These are phyloP conservation scores for Leptinotarsa juncta DNA, from an alignment of 2,888 invertebrate species.

Conservation along the genomic window DNA sequence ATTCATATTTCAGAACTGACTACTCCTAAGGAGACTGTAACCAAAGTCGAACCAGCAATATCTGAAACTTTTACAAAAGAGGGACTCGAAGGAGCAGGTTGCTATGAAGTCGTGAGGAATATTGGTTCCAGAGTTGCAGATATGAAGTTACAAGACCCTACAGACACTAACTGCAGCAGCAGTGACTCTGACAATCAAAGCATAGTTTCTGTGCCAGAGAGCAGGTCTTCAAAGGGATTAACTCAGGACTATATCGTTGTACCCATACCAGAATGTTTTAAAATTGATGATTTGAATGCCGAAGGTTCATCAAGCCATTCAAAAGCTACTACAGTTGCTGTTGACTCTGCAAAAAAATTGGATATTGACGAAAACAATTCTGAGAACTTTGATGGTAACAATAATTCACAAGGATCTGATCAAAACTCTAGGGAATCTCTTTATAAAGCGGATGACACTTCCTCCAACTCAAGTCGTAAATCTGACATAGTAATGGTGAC, in stretches of 20 bases:
- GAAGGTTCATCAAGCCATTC: background rate
- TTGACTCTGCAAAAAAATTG: background rate
- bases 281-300: slow-evolving; percentile 41
- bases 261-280: slow-evolving; percentile 53
- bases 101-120: slow-evolving; percentile 31
- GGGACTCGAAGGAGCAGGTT: slow-evolving; percentile 10
- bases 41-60: background rate
- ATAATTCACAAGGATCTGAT: slow-evolving; percentile 47
- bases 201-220: slow-evolving; percentile 54
- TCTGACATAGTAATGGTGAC: slow-evolving; percentile 53
- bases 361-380: slow-evolving; percentile 28
- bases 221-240: slow-evolving; percentile 51
- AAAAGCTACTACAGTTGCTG: background rate
- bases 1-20: background rate
- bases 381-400: slow-evolving; percentile 51
- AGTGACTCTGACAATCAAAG: slow-evolving; percentile 61
- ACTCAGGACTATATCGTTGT: slow-evolving; percentile 60
- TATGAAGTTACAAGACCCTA: slow-evolving; percentile 43
- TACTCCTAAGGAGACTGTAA: background rate
- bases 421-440: slow-evolving; percentile 42
- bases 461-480: slow-evolving; percentile 43
- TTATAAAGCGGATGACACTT: slow-evolving; percentile 40
- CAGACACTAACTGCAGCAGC: slow-evolving; percentile 51
- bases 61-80: background rate
- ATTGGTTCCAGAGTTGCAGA: slow-evolving; percentile 37